Conservation (phyloP, 1,140 invertebrate genomes). For the Saccostrea glomerata region DNA sequence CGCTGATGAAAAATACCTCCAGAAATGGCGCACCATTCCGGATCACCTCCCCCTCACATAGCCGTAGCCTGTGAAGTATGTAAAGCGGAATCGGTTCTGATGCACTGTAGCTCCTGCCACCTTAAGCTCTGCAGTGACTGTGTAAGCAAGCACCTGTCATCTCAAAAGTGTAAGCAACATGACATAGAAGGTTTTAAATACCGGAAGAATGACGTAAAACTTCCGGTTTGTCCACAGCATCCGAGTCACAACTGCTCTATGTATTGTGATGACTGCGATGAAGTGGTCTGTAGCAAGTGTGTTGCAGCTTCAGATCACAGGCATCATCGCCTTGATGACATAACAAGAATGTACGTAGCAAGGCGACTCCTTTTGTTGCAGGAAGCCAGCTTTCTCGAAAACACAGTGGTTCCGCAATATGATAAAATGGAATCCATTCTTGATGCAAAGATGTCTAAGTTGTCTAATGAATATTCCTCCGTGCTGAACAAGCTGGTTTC, state of each 20-base stretch:
- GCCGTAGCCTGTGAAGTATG: not conserved
- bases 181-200: constrained; percentile 2
- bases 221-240: not conserved
- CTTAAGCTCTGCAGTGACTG: not conserved
- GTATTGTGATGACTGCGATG: not conserved
- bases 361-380: not conserved
- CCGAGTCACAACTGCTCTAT: not conserved
- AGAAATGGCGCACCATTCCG: constrained; percentile 20
- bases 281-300: constrained; percentile 9
- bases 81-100: not conserved
- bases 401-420: not conserved
- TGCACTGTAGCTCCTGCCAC: not conserved
- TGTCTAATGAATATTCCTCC: not conserved
- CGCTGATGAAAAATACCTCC: not conserved
- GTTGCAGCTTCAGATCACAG: not conserved
- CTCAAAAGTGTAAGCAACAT: not conserved
- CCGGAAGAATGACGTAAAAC: not conserved
- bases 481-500: constrained; percentile 5
- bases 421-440: constrained; percentile 10
- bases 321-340: not conserved
- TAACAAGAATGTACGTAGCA: not conserved
- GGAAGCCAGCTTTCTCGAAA: not conserved
- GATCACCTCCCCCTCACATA: not conserved
- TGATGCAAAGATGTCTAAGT: not conserved
- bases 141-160: constrained; percentile 1